Evolutionary conservation across 2,797 vertebrate genomes (phyloP).

Genomic region (Anableps anableps): DNA sequence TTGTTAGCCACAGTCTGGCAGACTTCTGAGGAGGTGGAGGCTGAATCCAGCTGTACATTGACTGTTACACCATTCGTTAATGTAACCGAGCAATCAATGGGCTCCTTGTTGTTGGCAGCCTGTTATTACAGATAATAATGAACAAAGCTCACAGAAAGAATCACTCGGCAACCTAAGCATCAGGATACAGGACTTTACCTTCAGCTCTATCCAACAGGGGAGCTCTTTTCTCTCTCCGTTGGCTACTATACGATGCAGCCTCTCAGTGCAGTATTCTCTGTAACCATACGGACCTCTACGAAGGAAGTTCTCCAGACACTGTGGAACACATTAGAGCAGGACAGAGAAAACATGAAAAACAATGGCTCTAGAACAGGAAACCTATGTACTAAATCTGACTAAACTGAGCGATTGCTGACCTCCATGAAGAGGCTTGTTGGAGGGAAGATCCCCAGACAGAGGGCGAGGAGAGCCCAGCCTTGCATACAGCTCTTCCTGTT

Average conservation of each 20-base stretch:
- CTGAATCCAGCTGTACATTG: constrained; percentile 86
- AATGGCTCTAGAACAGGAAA: no score
- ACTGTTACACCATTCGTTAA: constrained; percentile 82
- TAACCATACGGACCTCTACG: constrained; percentile 80
- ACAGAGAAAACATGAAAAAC: not conserved
- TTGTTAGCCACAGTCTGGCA: constrained; percentile 82
- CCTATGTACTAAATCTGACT: not conserved
- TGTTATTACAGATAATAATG: constrained; percentile 46
- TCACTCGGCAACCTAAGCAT: not conserved
- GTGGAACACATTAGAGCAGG: constrained; percentile 8
- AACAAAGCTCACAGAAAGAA: no score
- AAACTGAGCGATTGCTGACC: constrained; percentile 71
- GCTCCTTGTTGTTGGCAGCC: constrained; percentile 88
- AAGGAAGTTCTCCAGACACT: constrained; percentile 91
- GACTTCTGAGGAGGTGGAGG: constrained; percentile 88
- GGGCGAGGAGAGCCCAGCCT: constrained; percentile 92
- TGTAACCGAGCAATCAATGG: constrained; percentile 80
- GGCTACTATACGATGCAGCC: constrained; percentile 82
- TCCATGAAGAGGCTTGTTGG: constrained; percentile 87
- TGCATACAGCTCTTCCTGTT: constrained; percentile 81
- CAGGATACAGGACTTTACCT: constrained; percentile 77
- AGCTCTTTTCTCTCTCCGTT: constrained; percentile 89
- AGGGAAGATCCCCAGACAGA: constrained; percentile 93
- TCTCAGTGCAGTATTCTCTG: constrained; percentile 83
- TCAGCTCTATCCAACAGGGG: constrained; percentile 90